A percentile compares a stretch with the other conserved stretches of the same genome.
These are phyloP conservation scores for Yponomeuta sedellus DNA, from an alignment of 2,888 invertebrate genomes.

Conservation along the genomic window DNA sequence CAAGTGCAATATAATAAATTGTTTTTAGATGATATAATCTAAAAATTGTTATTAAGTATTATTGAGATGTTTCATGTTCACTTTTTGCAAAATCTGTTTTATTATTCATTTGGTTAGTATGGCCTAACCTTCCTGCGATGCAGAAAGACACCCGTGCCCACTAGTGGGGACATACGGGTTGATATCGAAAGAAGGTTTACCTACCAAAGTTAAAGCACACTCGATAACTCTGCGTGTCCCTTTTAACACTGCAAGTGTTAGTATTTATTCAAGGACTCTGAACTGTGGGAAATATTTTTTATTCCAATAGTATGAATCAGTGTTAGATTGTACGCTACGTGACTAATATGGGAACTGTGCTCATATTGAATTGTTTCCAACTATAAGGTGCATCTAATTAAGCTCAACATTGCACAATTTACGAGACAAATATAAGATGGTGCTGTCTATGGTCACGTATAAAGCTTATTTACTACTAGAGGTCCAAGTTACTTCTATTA, in stretches of 20 bases:
- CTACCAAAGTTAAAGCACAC: not conserved
- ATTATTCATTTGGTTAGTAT: too few species aligned
- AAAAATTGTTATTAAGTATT: too few species aligned
- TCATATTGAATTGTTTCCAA: not conserved
- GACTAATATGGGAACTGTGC: not conserved
- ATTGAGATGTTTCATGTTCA: too few species aligned
- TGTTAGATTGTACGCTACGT: not conserved
- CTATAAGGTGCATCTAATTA: not conserved
- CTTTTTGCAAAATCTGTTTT: too few species aligned
- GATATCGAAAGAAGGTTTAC: too few species aligned
- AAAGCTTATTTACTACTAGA: not conserved
- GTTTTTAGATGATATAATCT: too few species aligned
- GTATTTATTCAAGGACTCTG: not conserved
- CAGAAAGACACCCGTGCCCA: too few species aligned
- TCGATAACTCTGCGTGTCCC: not conserved
- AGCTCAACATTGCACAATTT: not conserved
- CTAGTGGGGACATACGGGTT: too few species aligned
- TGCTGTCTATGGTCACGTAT: not conserved
- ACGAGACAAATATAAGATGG: not conserved
- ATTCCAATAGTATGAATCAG: not conserved
- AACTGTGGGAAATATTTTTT: not conserved
- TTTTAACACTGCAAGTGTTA: not conserved
- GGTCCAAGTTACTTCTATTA: too few species aligned
- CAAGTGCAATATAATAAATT: too few species aligned
- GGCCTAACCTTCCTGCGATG: too few species aligned